phyloP scores from a whole-genome alignment of 2,888 invertebrate genomes.

The Cloeon dipterum region DNA sequence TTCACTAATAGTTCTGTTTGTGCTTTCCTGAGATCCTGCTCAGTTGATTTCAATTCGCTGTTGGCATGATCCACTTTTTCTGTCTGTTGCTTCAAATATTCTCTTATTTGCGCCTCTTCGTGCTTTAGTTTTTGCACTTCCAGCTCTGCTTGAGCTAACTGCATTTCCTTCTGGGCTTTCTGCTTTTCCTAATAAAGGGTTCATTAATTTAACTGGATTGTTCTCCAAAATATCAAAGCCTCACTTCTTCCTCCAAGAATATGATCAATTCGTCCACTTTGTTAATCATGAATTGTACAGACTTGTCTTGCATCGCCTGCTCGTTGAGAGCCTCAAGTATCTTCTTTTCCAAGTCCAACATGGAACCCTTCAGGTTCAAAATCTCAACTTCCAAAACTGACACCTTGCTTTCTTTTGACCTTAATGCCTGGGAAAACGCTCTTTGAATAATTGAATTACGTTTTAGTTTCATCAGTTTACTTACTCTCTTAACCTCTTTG shows the following conservation, averaged over 20 bases:
- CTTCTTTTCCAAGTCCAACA: constrained; percentile 35
- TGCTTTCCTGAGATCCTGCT: background rate
- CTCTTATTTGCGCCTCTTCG: background rate
- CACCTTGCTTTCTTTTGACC: constrained; percentile 16
- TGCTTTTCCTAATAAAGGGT: background rate
- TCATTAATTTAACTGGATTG: background rate
- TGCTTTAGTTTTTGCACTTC: background rate
- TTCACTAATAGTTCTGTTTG: background rate
- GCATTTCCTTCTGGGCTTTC: background rate
- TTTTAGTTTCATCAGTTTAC: background rate
- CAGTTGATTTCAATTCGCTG: background rate
- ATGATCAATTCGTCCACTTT: constrained; percentile 21
- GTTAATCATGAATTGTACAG: constrained; percentile 27
- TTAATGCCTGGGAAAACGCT: background rate
- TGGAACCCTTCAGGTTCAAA: constrained; percentile 27
- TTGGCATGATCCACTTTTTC: background rate
- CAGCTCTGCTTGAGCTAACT: background rate
- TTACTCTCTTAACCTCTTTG: constrained; percentile 3
- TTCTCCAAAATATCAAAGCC: background rate
- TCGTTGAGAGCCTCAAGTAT: constrained; percentile 39
- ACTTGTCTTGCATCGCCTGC: constrained; percentile 42
- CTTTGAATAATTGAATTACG: too few relatives aligned
- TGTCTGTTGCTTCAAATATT: background rate
- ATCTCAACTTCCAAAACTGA: constrained; percentile 21
- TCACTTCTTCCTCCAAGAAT: constrained; percentile 18